phyloP scores from a whole-genome alignment of 2,797 vertebrate genomes.

The Chiroxiphia lanceolata region DNA sequence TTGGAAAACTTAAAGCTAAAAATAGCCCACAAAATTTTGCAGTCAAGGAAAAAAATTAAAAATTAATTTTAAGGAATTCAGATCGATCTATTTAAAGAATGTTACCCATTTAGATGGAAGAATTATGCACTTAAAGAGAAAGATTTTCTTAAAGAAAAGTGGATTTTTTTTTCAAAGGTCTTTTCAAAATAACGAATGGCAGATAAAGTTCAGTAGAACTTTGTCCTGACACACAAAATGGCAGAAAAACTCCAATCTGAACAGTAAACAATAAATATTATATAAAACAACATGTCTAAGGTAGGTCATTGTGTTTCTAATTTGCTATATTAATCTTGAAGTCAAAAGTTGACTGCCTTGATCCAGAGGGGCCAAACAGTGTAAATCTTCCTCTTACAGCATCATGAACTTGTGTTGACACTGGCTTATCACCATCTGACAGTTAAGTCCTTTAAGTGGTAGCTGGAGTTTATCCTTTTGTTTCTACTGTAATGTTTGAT shows the following conservation, averaged over 20 bases:
- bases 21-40: not conserved
- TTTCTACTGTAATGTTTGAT: not conserved
- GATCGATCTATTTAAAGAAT: not conserved
- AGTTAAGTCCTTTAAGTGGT: not conserved
- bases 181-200: not conserved
- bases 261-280: not conserved
- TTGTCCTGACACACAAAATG: not conserved
- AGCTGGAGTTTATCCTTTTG: not conserved
- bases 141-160: not conserved
- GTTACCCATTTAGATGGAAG: not conserved
- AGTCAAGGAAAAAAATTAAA: not conserved
- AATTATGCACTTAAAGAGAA: not conserved
- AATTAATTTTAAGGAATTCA: not conserved
- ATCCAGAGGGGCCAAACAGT: not conserved
- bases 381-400: not conserved
- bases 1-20: not conserved
- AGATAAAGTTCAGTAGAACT: not conserved
- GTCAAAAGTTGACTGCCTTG: not conserved
- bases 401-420: not conserved
- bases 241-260: not conserved
- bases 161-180: not conserved
- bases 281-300: not conserved
- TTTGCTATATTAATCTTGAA: not conserved
- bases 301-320: not conserved
- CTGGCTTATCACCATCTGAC: not conserved